phyloP scores from a whole-genome alignment of 1,140 invertebrate genomes.

The Bombus fervidus region DNA sequence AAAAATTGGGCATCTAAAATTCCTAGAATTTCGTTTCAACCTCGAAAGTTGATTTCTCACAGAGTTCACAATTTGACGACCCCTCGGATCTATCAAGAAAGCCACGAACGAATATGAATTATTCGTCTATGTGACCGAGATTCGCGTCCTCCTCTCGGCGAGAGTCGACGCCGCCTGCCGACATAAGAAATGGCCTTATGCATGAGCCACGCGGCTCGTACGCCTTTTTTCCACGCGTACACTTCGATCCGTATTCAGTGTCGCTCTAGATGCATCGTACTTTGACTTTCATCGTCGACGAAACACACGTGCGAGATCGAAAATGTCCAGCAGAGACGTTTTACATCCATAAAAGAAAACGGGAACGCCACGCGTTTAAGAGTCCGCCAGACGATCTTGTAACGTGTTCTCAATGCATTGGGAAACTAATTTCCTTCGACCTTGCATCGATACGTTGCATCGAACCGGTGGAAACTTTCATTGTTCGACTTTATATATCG shows the following conservation, averaged over 20 bases:
- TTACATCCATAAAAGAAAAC: conserved; percentile 7
- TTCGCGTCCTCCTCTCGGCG: conserved; percentile 9
- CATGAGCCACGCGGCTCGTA: conserved; percentile 18
- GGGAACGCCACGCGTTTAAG: not conserved
- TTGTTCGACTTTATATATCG: too few relatives aligned
- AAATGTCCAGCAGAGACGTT: not conserved
- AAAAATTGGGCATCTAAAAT: not conserved
- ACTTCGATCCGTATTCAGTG: conserved; percentile 35
- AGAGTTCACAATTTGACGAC: not conserved
- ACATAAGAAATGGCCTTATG: conserved; percentile 34
- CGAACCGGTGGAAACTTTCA: not conserved
- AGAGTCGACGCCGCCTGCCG: conserved; percentile 1
- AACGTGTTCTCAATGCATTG: not conserved
- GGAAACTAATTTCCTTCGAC: not conserved
- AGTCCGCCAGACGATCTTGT: not conserved
- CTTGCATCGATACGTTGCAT: not conserved
- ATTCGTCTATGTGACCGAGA: conserved; percentile 35
- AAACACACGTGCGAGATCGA: conserved; percentile 19
- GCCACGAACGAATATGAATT: conserved; percentile 7
- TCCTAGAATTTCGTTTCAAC: not conserved
- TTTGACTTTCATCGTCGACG: conserved; percentile 49
- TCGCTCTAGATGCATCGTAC: conserved; percentile 52
- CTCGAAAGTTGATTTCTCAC: not conserved
- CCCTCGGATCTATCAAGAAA: not conserved
- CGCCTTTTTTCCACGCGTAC: not conserved